Evolutionary conservation across 2,888 invertebrate species (phyloP).

Genomic region (Nephrocerus scutellatus): DNA sequence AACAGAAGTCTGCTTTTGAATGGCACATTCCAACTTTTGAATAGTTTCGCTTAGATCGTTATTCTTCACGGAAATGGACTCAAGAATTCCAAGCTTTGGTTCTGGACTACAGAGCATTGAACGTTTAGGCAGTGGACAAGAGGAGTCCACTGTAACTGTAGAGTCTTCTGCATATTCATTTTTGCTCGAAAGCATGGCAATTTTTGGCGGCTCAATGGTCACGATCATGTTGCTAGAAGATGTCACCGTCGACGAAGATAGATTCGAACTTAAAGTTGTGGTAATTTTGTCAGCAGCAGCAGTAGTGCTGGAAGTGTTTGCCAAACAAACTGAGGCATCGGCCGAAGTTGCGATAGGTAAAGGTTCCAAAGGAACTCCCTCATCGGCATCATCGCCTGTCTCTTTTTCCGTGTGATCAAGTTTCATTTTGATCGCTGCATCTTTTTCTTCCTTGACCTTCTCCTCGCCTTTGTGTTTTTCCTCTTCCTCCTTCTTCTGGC

Average conservation of each 20-base stretch:
- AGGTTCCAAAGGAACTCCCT: not conserved
- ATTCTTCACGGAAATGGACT: conserved; percentile 49
- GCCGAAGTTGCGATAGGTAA: not conserved
- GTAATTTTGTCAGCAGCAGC: too few relatives aligned
- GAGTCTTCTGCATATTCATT: conserved; percentile 29
- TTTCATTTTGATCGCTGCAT: conserved; percentile 11
- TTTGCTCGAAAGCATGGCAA: conserved; percentile 25
- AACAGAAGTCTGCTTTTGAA: conserved; percentile 41
- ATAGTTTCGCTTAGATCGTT: conserved; percentile 58
- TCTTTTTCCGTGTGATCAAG: conserved; percentile 36
- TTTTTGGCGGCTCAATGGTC: conserved; percentile 39
- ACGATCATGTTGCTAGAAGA: too few relatives aligned
- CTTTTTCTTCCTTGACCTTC: conserved; percentile 34
- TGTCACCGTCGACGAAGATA: too few relatives aligned
- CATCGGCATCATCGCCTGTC: conserved; percentile 24
- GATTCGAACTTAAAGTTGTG: too few relatives aligned
- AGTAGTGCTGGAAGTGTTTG: too few relatives aligned
- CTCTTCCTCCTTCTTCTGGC: conserved; percentile 53
- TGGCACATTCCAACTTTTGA: conserved; percentile 52
- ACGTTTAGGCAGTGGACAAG: conserved; percentile 27
- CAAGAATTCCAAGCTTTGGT: conserved; percentile 40
- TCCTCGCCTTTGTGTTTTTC: conserved; percentile 50
- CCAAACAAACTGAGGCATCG: too few relatives aligned
- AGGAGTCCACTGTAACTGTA: too few relatives aligned
- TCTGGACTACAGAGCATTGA: conserved; percentile 39